Evolutionary conservation across 2,888 invertebrate genomes (phyloP), one percentile per base, ranked within the genome.

Genomic region (Mythimna pallens): DNA sequence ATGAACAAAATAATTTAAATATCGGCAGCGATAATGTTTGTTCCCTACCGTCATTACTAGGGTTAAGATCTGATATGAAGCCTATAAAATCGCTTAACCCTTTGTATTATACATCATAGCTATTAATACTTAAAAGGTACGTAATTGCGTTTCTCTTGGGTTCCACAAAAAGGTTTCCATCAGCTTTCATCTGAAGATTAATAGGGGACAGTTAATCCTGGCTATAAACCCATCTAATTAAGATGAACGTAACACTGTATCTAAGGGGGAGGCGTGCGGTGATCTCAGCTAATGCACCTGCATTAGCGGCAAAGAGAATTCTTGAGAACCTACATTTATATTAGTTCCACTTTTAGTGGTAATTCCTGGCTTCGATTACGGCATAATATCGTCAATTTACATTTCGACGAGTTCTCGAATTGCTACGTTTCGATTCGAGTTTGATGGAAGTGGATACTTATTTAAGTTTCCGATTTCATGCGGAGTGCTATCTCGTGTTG

Each of bases 81-180:
- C 71, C 64, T 67, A 69, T 73, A 72, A 88, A 90, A 89, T 86
- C 86, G 80, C 77, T 89, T 87, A 91, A 88, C 91, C 91, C 90
- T 88, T 87, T 86, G 82, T 74, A 87, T 89, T 87, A 87, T 87
- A 89, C 83, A 84, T 85, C 81, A 88, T 83, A 84, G 84, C 87
- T 88, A 89, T 92, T 89, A 92, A 93, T 93, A 91, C 85, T 91
- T 92, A 92, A 93, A 91, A 87, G 87, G 81, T 76, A 76, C 81
- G 88, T 91, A 91, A 92, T 93, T 92, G 89, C 89, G 84, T 89
- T 87, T 82, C 89, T 88, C 82, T 70, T 67, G 76, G 79, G 81
- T 76, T 83, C 80, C 70, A 69, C 82, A 85, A 87, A 86, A 86
- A 88, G 87, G 86, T 85, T 77, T 76, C 77, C 82, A 80, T 84